Evolutionary conservation across 2,113 vertebrate species (phyloP).

Genomic region (Ursus arctos): DNA sequence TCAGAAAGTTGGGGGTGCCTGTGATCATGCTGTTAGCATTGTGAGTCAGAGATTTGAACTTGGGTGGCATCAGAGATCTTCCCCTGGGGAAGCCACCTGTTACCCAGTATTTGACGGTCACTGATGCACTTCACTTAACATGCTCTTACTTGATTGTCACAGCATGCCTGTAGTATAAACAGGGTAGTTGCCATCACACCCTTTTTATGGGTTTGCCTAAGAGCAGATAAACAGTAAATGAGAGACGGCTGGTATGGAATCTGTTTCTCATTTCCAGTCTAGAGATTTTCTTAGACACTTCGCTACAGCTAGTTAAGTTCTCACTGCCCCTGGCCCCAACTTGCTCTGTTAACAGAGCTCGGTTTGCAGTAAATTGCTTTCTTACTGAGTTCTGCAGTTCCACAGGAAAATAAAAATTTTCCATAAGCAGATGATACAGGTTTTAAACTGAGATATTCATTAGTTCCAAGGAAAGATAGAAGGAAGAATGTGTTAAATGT

Average conservation of each 20-base stretch:
- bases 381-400: not conserved
- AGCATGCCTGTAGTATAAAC: not conserved
- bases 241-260: not conserved
- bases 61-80: not conserved
- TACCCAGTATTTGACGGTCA: not conserved
- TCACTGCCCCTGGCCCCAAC: not conserved
- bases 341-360: not conserved
- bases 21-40: not conserved
- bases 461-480: not conserved
- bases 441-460: conserved; percentile 13
- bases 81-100: not conserved
- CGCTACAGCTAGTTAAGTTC: not conserved
- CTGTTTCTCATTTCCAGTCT: not conserved
- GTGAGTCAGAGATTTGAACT: not conserved
- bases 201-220: not conserved
- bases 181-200: not conserved
- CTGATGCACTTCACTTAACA: not conserved
- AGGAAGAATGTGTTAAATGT: not conserved
- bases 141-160: not conserved
- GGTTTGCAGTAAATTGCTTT: not conserved
- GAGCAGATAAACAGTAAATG: not conserved
- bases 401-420: not conserved
- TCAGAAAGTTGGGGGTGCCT: not conserved
- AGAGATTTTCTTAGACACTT: not conserved
- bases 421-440: not conserved